A percentile compares a stretch with the other conserved stretches of the same genome.
Conservation (phyloP, 2,113 vertebrate genomes). For the Zingel zingel region DNA sequence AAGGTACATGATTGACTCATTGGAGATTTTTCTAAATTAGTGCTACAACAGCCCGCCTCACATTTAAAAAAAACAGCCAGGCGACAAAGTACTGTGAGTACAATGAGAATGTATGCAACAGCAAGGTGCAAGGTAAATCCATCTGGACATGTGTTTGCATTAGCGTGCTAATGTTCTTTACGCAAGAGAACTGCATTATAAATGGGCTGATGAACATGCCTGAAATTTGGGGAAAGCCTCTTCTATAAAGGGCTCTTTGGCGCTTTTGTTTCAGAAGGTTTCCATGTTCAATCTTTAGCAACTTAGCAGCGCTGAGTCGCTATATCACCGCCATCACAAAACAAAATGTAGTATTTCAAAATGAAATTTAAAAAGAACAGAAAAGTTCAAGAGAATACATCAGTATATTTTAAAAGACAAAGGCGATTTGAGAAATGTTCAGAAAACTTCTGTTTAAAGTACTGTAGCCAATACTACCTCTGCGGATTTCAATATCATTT, state of each 20-base stretch:
- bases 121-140: not conserved
- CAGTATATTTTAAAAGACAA: not conserved
- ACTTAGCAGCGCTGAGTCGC: not conserved
- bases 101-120: not conserved
- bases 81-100: not conserved
- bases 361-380: not conserved
- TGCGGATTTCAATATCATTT: constrained; percentile 8
- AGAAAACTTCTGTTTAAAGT: not conserved
- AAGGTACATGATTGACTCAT: not conserved
- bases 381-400: not conserved
- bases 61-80: not conserved
- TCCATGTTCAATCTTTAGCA: not conserved
- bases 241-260: not conserved
- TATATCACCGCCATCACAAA: not conserved
- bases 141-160: not conserved
- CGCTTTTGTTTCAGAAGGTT: not conserved
- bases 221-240: constrained; percentile 7
- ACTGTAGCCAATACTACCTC: not conserved
- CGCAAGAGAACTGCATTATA: not conserved
- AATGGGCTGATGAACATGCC: not conserved
- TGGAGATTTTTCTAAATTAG: not conserved
- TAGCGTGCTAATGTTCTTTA: constrained; percentile 11
- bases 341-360: not conserved
- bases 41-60: not conserved
- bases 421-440: not conserved